These are phyloP conservation scores for Copidosoma aretas DNA, from an alignment of 2,888 invertebrate genomes.

Conservation along the genomic window DNA sequence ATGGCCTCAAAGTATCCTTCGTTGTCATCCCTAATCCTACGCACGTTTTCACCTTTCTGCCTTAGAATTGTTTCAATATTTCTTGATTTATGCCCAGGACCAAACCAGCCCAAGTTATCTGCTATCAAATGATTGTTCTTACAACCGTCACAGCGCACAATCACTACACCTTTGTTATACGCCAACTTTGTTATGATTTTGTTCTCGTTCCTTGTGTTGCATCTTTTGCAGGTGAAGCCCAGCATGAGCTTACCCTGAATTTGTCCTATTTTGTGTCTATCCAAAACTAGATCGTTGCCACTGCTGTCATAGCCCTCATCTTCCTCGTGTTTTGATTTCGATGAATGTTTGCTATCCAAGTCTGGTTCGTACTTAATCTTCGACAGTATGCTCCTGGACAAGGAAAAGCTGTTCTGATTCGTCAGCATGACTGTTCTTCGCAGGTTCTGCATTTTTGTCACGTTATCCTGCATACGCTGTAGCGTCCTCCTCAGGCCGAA, in stretches of 20 bases:
- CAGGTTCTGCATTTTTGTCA: slow-evolving; percentile 19
- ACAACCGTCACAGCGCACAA: slow-evolving; percentile 88
- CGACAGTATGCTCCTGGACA: slow-evolving; percentile 6
- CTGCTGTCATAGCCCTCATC: not conserved
- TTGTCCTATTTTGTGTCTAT: slow-evolving; percentile 52
- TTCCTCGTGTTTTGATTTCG: not conserved
- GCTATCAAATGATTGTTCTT: slow-evolving; percentile 92
- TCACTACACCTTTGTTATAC: slow-evolving; percentile 89
- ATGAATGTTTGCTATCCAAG: not conserved
- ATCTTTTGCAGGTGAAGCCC: slow-evolving; percentile 89
- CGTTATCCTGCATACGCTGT: slow-evolving; percentile 20
- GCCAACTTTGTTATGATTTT: slow-evolving; percentile 85
- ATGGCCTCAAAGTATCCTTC: slow-evolving; percentile 65
- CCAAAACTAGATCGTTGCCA: not conserved
- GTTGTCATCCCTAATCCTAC: slow-evolving; percentile 61
- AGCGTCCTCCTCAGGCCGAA: slow-evolving; percentile 24
- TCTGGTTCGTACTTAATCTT: not conserved
- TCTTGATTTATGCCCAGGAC: slow-evolving; percentile 70
- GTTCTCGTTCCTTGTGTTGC: slow-evolving; percentile 72
- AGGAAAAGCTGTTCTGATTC: slow-evolving; percentile 17
- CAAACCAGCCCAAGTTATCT: slow-evolving; percentile 95
- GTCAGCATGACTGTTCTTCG: slow-evolving; percentile 1
- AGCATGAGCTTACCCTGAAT: slow-evolving; percentile 72
- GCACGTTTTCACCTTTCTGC: slow-evolving; percentile 84
- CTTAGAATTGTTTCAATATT: slow-evolving; percentile 92